Conservation (phyloP, 2,797 vertebrate species). For the Chelonia mydas region DNA sequence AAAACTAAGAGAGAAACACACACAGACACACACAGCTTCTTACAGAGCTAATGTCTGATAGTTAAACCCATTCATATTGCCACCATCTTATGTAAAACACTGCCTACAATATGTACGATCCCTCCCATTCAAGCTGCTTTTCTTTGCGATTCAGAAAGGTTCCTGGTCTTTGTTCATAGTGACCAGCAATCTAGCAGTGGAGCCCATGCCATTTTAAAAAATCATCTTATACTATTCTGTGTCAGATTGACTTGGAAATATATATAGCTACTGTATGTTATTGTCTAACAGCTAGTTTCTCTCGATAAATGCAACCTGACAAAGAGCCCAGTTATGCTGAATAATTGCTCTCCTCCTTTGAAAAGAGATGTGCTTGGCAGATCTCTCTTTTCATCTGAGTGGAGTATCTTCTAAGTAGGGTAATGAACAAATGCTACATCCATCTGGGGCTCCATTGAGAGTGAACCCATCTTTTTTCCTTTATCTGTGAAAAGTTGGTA, state of each 20-base stretch:
- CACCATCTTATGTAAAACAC: not conserved
- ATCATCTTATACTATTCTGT: conserved; percentile 15
- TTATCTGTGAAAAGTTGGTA: not conserved
- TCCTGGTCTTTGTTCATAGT: conserved; percentile 40
- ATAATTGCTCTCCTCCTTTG: not conserved
- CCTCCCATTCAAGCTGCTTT: conserved; percentile 23
- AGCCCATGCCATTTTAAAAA: not conserved
- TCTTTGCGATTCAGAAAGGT: conserved; percentile 22
- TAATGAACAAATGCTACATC: not conserved
- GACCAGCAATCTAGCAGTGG: conserved; percentile 45
- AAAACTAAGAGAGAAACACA: not conserved
- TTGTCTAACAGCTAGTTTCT: not conserved
- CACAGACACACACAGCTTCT: accelerated
- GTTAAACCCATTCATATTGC: not conserved
- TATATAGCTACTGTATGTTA: not conserved
- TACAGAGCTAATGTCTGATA: not conserved
- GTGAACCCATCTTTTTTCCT: not conserved
- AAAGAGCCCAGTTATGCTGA: not conserved
- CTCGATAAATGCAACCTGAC: not conserved
- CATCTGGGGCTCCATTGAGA: not conserved
- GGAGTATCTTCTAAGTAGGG: not conserved
- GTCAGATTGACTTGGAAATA: conserved; percentile 34
- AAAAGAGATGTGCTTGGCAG: not conserved
- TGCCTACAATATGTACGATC: not conserved
- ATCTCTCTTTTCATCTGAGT: not conserved